Evolutionary conservation across 1,140 invertebrate genomes (phyloP), one percentile per base, ranked within the genome.

Genomic region (Panulirus ornatus): DNA sequence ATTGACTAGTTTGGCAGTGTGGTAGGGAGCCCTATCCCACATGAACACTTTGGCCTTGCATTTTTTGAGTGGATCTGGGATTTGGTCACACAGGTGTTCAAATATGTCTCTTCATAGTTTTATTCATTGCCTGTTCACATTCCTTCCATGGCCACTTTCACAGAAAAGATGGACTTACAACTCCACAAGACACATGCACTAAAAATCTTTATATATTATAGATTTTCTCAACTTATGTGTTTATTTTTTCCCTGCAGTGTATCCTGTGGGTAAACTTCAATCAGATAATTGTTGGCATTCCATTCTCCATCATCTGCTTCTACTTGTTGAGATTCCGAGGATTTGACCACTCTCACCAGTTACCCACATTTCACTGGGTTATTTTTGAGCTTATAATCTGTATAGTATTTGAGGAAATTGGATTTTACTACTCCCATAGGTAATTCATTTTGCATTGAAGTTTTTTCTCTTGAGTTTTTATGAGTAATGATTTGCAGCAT

Each of bases 351-450:
- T 95, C 97, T 1, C 94, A 95, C 27, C 96, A 96, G 92, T 94
- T 98, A 73, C 97, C 97, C 0, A 97, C 96, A 2, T 97, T 98
- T 92, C 96, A 97, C 91, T 97, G 97, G 96, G 96, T 97, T 8
- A 94, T 97, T 9, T 95, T 96, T 44, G 97, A 98, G 93, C 94
- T 98, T 34, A 96, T 95, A 6, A 94, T 97, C 27, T 97, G 96
- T 93, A 96, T 97, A 91, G 93, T 98, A 34, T 95, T 96, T 90
- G 97, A 98, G 94, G 97, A 98, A 94, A 95, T 97, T 91, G 95
- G 95, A 90, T 98, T 98, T 94, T 98, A 98, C 93, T 98, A 98
- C 93, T 96, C 96, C 6, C 97, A 98, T 94, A 96, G 97, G 96
- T 92, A 51, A 81, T 34, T 38, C 30, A 40, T 22, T 14, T 36